Evolutionary conservation across 2,888 invertebrate genomes (phyloP).

Genomic region (Phortica magna): DNA sequence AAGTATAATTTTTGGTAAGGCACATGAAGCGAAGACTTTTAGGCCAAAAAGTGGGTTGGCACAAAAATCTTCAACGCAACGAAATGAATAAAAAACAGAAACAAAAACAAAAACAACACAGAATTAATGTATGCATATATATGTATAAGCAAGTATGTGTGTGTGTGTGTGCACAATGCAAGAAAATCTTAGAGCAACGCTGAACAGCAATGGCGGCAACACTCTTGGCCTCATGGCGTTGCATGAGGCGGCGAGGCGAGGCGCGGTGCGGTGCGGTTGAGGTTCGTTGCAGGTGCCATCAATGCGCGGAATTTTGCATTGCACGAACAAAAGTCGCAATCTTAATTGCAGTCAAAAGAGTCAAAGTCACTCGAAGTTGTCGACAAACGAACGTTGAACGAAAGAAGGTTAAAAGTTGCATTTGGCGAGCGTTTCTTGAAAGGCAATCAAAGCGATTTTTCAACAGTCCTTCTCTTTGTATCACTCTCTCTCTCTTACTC

Average conservation of each 20-base stretch:
- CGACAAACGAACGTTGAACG: no score
- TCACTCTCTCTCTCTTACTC: no score
- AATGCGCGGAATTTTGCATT: not conserved
- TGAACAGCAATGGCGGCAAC: slow-evolving; percentile 42
- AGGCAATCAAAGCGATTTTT: no score
- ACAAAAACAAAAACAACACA: slow-evolving; percentile 34
- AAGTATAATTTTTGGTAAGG: slow-evolving; percentile 9
- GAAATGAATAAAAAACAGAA: slow-evolving; percentile 42
- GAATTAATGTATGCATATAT: slow-evolving; percentile 1
- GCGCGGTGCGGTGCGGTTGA: not conserved
- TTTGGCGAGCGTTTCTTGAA: slow-evolving; percentile 14
- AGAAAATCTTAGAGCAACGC: slow-evolving; percentile 35
- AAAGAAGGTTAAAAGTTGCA: slow-evolving; percentile 48
- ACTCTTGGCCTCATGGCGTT: not conserved
- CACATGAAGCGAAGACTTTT: slow-evolving; percentile 32
- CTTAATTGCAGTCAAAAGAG: slow-evolving; percentile 33
- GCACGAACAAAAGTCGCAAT: slow-evolving; percentile 39
- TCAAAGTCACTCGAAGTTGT: slow-evolving; percentile 57
- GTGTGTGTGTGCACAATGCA: no score
- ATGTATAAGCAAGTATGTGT: no score
- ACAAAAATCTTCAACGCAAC: slow-evolving; percentile 62
- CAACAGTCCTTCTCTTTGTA: no score
- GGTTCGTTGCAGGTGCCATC: not conserved
- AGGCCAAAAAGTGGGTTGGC: slow-evolving; percentile 65
- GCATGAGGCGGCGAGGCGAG: not conserved